Evolutionary conservation across 2,888 invertebrate species (phyloP), one percentile per base, ranked within the genome.

Genomic region (Melanophora roralis): DNA sequence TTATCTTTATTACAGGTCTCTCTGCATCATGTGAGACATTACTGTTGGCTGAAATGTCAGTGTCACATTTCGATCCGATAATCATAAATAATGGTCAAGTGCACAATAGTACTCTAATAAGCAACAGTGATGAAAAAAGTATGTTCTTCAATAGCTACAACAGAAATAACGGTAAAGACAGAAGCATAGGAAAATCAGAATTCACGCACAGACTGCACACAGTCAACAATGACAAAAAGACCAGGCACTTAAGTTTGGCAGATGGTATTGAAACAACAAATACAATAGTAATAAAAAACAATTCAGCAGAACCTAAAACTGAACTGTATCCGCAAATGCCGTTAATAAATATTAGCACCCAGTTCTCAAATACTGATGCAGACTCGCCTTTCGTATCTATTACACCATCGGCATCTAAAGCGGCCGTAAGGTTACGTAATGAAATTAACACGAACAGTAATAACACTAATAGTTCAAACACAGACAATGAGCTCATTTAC

Each of bases 21-120:
- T 92, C 93, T 11, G 92, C 93, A 16, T 91, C 92, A 55, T 94
- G 94, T 85, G 92, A 92, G 81, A 94, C 94, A 3, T 90, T 93
- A 73, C 86, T 94, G 36, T 91, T 93, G 83, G 92, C 93, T 55
- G 94, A 94, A 87, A 90, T 94, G 85, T 92, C 92, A 85, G 91
- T 93, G 11, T 92, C 92, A 85, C 89, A 86, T 81, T 90, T 88
- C 76, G 82, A 85, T 65, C 88, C 90, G 79, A 86, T 85, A 82
- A 89, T 89, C 82, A 82, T 90, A 81, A 87, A 86, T 83, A 86
- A 84, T 82, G 88, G 87, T 55, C 87, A 88, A 86, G 81, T 84
- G 57, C 85, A 87, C 81, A 85, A 84, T 80, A 85, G 85, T 71
- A 88, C 86, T 74, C 83, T 90, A 80, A 81, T 84, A 89, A 82